Evolutionary conservation across 2,888 invertebrate genomes (phyloP), one percentile per base, ranked within the genome.

Genomic region (Netelia fuscicornis): DNA sequence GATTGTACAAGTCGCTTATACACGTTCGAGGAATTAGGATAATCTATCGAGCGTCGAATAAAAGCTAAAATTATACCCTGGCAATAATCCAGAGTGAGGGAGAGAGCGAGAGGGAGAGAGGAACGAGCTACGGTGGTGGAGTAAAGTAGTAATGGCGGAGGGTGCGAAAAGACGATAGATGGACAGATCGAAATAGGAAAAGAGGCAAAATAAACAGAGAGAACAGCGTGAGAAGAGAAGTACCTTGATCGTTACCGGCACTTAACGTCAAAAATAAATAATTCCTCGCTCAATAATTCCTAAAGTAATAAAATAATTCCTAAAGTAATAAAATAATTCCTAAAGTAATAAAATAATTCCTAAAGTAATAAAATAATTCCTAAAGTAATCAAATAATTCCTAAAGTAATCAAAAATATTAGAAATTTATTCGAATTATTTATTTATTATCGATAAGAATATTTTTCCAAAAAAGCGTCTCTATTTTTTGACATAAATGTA

Each of bases 51-150:
- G 89, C 90, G 88, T 89, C 88, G 89, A 90, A 91, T 90, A 89
- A 90, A 90, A 88, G 88, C 90, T 90, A 90, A 90, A 91, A 90
- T 90, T 90, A 90, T 84, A 84, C 52, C 42, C 88, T 90, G 91
- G 91, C 91, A 90, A 89, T 90, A 88, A 90, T 90, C 90, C 90
- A 89, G 87, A 87, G 71, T 83, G 87, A 84, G 80, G 86, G 87
- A 88, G 86, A 89, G 87, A 86, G 88, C 81, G 88, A 88, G 75
- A 64, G 20, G 20, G 65, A 42, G 65, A 48, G 23, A 54, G 54
- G 37, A 48, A 37, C 11, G 89, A 82, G 79, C 81, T 71, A 75
- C 65, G 54, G 42, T 71, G 54, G 67, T 48, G 78, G 70, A 75
- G 67, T 83, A 86, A 65, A 48, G 70, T 37, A 25, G 64, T 17